Evolutionary conservation across 1,140 invertebrate genomes (phyloP), one percentile per base, ranked within the genome.

Genomic region (Drosophila arawakana): DNA sequence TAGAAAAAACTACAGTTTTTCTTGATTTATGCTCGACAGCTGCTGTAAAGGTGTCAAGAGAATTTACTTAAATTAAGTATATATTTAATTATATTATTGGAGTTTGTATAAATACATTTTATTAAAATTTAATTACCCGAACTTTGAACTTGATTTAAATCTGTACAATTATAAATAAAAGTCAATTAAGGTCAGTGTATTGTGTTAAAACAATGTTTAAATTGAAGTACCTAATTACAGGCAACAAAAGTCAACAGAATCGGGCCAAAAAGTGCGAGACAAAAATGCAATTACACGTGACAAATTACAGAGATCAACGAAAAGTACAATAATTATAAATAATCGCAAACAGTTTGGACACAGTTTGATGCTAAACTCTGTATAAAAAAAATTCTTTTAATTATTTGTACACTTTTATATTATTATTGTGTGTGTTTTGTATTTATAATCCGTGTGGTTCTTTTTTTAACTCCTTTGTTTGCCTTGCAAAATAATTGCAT

Each of bases 241-340:
- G 3, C 57, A 76, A 72, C 52, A 54, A 84, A 71, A 81, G 78
- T 78, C 79, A 86, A 78, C 75, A 78, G 79, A 83, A 82, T 82
- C 81, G 78, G 79, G 63, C 47, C 74, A 75, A 34, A 78, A 50
- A 35, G 25, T 30, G 4, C 44, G 61, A 76, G 57, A 63, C 71
- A 66, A 21, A 71, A 75, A 30, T 68, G 69, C 72, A 85, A 82
- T 85, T 85, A 82, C 75, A 88, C 65, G 72, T 79, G 79, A 85
- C 83, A 85, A 85, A 86, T 88, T 82, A 73, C 68, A 73, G 65
- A 74, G 58, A 68, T 57, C 73, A 58, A 62, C 55, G 73, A 55
- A 30, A 78, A 65, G 58, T 66, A 62, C 61, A 71, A 47, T 44
- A 72, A 81, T 82, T 76, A 76, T 68, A 78, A 59, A 77, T 55